These are phyloP conservation scores for Octomys mimax DNA, from an alignment of 2,797 vertebrate species.

Conservation along the genomic window DNA sequence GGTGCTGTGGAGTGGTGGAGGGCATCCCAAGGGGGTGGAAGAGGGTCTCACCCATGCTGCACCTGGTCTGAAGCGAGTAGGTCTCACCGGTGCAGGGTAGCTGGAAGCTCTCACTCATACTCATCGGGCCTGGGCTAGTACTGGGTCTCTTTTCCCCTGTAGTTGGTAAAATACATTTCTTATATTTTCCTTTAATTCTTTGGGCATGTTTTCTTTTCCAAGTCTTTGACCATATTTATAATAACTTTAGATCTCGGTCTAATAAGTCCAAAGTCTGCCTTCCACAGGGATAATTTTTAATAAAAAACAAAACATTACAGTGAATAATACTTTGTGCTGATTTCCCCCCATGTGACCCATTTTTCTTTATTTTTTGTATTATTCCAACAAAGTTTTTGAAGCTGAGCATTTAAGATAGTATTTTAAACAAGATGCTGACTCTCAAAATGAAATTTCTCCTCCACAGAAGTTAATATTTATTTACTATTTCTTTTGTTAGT, in stretches of 20 bases:
- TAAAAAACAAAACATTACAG: not conserved
- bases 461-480: too few relatives aligned
- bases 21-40: too few relatives aligned
- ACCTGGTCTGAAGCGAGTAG: too few relatives aligned
- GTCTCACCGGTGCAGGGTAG: too few relatives aligned
- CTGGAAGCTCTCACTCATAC: too few relatives aligned
- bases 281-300: not conserved
- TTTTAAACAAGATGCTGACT: not conserved
- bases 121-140: too few relatives aligned
- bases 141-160: too few relatives aligned
- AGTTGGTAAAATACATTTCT: not conserved
- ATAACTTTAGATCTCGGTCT: not conserved
- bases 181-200: not conserved
- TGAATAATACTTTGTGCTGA: not conserved
- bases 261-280: not conserved
- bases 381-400: not conserved
- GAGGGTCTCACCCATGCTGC: too few relatives aligned
- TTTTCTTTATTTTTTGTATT: not conserved
- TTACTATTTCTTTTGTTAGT: not conserved
- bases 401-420: not conserved
- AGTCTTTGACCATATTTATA: conserved; percentile 12
- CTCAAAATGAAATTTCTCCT: not conserved
- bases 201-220: not conserved
- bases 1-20: too few relatives aligned
- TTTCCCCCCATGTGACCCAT: not conserved